Percentiles rank a stretch among this genome's conserved stretches.
These are phyloP conservation scores for Erethizon dorsatum DNA, from an alignment of 2,797 vertebrate genomes.

Conservation along the genomic window DNA sequence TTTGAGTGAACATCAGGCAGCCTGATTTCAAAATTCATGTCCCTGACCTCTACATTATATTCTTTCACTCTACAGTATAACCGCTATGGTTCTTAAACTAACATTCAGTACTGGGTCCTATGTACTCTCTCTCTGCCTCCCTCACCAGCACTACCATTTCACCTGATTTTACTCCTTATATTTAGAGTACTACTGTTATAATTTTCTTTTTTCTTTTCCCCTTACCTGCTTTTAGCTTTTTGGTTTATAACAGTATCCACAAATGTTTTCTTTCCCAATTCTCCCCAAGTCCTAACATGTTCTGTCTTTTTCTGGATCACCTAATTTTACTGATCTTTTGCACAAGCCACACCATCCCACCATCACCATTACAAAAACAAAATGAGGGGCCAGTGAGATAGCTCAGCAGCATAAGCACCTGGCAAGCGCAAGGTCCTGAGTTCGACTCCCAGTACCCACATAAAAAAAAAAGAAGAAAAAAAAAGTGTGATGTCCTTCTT, in stretches of 20 bases:
- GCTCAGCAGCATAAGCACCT: too few species aligned
- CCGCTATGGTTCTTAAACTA: background rate
- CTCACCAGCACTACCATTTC: background rate
- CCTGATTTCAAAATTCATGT: background rate
- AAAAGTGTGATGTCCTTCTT: background rate
- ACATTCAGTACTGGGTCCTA: background rate
- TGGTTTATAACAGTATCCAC: background rate
- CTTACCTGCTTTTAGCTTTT: background rate
- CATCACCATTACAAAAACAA: background rate
- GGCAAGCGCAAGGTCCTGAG: too few species aligned
- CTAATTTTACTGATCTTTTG: background rate
- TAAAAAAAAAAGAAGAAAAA: too few species aligned
- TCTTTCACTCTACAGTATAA: background rate
- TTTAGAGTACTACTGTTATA: background rate
- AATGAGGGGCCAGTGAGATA: too few species aligned
- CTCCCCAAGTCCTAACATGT: background rate
- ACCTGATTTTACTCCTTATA: background rate
- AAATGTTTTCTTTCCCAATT: background rate
- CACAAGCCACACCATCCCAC: background rate
- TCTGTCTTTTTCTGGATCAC: background rate
- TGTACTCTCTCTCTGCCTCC: fast-evolving
- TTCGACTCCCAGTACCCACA: too few species aligned
- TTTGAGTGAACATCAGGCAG: background rate
- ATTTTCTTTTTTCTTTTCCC: background rate
- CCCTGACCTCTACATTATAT: background rate